Evolutionary conservation across 2,888 invertebrate species (phyloP).

Genomic region (Acronicta leporina): DNA sequence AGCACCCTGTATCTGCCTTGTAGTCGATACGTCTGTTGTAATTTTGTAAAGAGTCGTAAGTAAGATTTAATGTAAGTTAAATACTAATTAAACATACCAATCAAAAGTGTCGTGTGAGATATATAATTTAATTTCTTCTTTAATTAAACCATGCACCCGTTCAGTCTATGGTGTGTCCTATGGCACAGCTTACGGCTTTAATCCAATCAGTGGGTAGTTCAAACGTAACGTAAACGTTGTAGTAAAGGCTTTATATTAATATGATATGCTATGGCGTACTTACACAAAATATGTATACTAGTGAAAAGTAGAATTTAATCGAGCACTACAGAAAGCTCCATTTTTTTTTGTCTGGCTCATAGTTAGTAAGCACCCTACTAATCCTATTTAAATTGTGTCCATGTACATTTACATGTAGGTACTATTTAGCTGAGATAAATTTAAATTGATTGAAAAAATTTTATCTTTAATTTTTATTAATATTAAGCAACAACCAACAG

Average conservation of each 20-base stretch:
- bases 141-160: background rate
- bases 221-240: too few species aligned
- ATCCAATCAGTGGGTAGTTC: too few species aligned
- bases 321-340: too few species aligned
- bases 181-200: too few species aligned
- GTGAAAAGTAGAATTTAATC: background rate
- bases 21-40: slow-evolving; percentile 88
- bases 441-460: background rate
- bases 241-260: too few species aligned
- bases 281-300: background rate
- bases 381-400: too few species aligned
- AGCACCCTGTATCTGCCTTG: slow-evolving; percentile 85
- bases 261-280: too few species aligned
- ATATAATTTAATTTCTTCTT: slow-evolving; percentile 59
- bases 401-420: too few species aligned
- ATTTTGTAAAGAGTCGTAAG: slow-evolving; percentile 89
- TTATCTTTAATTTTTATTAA: slow-evolving; percentile 43
- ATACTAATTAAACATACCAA: slow-evolving; percentile 77
- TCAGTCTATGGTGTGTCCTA: too few species aligned
- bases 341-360: too few species aligned
- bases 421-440: background rate
- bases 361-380: too few species aligned
- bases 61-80: slow-evolving; percentile 84
- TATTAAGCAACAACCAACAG: slow-evolving; percentile 62
- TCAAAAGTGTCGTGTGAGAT: slow-evolving; percentile 86